Percentiles rank a stretch among this genome's conserved stretches.
phyloP scores from a whole-genome alignment of 2,797 vertebrate species.

The Vipera latastei region DNA sequence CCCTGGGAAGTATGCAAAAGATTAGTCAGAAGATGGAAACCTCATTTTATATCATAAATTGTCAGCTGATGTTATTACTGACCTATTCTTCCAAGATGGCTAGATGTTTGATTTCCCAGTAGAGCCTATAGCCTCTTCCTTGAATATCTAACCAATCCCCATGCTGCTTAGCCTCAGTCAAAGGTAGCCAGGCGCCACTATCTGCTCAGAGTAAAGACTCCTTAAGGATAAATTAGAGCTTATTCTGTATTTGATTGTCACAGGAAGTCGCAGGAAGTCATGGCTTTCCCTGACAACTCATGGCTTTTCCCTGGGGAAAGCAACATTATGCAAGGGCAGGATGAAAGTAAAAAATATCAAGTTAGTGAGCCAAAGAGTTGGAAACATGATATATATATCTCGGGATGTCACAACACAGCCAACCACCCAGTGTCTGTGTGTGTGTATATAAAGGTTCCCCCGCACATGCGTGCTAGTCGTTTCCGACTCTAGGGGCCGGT shows the following conservation, averaged over 20 bases:
- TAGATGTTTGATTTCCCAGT: not conserved
- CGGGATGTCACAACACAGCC: too few species aligned
- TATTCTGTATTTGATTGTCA: not conserved
- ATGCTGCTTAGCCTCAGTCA: not conserved
- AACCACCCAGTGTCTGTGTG: too few species aligned
- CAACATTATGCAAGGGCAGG: not conserved
- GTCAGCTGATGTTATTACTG: not conserved
- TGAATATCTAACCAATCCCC: not conserved
- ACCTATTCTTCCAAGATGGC: not conserved
- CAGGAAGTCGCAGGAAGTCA: not conserved
- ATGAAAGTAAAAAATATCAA: not conserved
- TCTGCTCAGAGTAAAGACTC: not conserved
- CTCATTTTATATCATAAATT: not conserved
- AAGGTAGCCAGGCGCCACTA: not conserved
- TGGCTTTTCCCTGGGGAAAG: not conserved
- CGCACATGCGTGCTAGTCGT: too few species aligned
- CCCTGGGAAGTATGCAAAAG: not conserved
- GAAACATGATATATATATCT: not conserved
- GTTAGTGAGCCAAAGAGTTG: not conserved
- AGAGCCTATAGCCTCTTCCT: not conserved
- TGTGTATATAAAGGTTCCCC: too few species aligned
- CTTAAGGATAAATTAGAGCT: not conserved
- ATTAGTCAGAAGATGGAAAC: not conserved
- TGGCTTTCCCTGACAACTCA: not conserved
- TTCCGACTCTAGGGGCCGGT: too few species aligned